These are phyloP conservation scores for Macaria notata DNA, from an alignment of 2,888 invertebrate genomes.

Conservation along the genomic window DNA sequence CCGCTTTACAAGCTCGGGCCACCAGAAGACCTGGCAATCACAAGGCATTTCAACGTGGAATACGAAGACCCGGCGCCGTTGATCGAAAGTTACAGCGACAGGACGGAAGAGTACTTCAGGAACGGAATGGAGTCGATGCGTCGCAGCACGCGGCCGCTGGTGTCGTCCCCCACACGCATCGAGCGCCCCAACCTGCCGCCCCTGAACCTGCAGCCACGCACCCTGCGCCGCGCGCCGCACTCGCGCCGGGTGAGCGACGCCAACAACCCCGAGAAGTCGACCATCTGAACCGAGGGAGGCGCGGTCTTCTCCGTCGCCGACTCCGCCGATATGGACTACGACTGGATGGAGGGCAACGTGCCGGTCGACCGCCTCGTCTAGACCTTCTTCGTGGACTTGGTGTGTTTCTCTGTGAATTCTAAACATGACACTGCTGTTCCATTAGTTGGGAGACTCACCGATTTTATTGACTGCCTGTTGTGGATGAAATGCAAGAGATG, in stretches of 20 bases:
- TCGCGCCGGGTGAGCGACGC: constrained; percentile 78
- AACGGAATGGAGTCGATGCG: constrained; percentile 74
- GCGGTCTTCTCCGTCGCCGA: constrained; percentile 81
- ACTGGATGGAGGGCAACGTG: constrained; percentile 64
- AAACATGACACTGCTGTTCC: not conserved
- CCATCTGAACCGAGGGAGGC: constrained; percentile 79
- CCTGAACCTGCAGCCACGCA: constrained; percentile 84
- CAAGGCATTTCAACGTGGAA: constrained; percentile 90
- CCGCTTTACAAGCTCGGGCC: constrained; percentile 76
- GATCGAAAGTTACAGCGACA: constrained; percentile 87
- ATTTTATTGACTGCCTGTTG: too few relatives aligned
- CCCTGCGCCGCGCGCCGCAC: constrained; percentile 75
- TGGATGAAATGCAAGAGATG: too few relatives aligned
- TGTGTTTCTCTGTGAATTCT: constrained; percentile 18
- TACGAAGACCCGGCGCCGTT: constrained; percentile 90
- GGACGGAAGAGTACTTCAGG: constrained; percentile 72
- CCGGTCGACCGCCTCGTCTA: constrained; percentile 71
- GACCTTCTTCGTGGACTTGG: constrained; percentile 27
- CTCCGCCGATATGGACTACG: constrained; percentile 69
- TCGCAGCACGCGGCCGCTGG: constrained; percentile 83
- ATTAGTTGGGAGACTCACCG: too few relatives aligned
- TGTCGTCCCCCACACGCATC: constrained; percentile 91
- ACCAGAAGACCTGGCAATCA: constrained; percentile 81
- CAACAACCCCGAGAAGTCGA: constrained; percentile 70
- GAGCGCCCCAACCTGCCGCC: constrained; percentile 92